Percentiles rank a stretch among this genome's conserved stretches.
These are phyloP conservation scores for Chymomyza procnemis DNA, from an alignment of 2,888 invertebrate genomes.

Conservation along the genomic window DNA sequence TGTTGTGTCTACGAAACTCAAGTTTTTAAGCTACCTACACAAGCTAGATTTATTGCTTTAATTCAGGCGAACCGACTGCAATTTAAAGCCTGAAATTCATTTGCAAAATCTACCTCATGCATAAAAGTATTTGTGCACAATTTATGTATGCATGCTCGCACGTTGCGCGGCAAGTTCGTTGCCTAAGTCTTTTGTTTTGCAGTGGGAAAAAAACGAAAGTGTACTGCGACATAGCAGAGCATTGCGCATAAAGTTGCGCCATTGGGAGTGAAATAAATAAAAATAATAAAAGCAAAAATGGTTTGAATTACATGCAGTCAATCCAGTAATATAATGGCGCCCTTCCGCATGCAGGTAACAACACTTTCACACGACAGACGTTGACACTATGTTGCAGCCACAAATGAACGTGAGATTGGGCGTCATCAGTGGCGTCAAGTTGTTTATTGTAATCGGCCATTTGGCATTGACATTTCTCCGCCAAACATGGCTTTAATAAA, in stretches of 20 bases:
- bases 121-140: conserved; percentile 3
- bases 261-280: conserved; percentile 14
- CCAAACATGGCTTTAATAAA: background rate
- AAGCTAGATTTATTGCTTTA: background rate
- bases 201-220: conserved; percentile 56
- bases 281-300: conserved; percentile 8
- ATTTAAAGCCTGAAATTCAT: background rate
- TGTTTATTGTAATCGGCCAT: background rate
- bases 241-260: conserved; percentile 40
- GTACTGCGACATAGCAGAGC: conserved; percentile 22
- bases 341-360: conserved; percentile 51
- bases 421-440: background rate
- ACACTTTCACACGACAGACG: conserved; percentile 50
- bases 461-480: conserved; percentile 43
- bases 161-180: conserved; percentile 36
- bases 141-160: background rate
- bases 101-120: background rate
- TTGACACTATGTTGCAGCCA: conserved; percentile 33
- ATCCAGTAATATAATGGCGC: conserved; percentile 50
- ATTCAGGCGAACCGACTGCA: background rate
- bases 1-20: background rate
- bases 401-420: background rate
- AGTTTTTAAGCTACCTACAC: background rate
- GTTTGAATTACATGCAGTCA: conserved; percentile 19
- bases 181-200: conserved; percentile 43